Conservation (phyloP, 2,797 vertebrate genomes). For the Eulemur albifrons region DNA sequence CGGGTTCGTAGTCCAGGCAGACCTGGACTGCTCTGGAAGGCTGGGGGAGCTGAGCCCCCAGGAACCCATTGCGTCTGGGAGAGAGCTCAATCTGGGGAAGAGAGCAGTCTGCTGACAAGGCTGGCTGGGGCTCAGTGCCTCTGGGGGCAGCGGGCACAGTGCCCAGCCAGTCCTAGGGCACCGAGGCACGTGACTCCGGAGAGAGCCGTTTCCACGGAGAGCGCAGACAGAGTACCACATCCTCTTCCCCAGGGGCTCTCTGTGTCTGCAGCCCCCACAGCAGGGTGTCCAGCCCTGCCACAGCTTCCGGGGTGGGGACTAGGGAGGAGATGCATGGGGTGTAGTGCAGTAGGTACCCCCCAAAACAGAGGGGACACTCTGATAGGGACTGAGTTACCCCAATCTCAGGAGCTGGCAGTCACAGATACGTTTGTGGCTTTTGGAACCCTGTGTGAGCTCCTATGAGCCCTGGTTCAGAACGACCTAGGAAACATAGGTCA, state of each 20-base stretch:
- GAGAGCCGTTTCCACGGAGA: background rate
- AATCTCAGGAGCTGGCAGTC: rapidly evolving
- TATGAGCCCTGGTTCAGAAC: background rate
- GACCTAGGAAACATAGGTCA: rapidly evolving
- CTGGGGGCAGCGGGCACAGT: rapidly evolving
- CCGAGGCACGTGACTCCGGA: rapidly evolving
- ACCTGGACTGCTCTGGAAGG: background rate
- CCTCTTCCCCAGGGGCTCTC: rapidly evolving
- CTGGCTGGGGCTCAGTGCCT: rapidly evolving
- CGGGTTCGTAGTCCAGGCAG: rapidly evolving
- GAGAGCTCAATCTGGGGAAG: rapidly evolving
- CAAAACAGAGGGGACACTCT: too few species aligned
- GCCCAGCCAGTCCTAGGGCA: rapidly evolving
- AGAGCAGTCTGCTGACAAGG: background rate
- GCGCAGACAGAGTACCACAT: rapidly evolving
- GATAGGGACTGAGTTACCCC: background rate
- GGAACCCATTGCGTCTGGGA: rapidly evolving
- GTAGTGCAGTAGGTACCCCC: too few species aligned
- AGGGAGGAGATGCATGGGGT: rapidly evolving
- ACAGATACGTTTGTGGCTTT: background rate
- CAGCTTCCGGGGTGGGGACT: background rate
- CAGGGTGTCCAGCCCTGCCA: rapidly evolving
- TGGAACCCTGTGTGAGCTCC: background rate
- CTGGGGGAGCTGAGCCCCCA: too few species aligned
- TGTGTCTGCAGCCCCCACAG: rapidly evolving